phyloP scores from a whole-genome alignment of 1,140 invertebrate genomes.

The Muscidifurax raptorellus region DNA sequence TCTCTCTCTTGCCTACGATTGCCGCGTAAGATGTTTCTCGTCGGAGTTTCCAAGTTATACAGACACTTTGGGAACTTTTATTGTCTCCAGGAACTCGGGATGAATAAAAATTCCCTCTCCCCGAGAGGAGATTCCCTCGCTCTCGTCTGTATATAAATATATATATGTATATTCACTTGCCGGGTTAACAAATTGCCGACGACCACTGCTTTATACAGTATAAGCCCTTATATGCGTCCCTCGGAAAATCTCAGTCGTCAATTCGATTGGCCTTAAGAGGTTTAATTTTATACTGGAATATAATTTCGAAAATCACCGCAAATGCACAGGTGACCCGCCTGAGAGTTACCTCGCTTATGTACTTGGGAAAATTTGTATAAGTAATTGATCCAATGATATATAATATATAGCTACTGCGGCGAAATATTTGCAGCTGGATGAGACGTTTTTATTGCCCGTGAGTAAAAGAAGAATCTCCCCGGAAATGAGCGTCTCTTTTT shows the following conservation, averaged over 20 bases:
- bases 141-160: background rate
- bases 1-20: conserved; percentile 10
- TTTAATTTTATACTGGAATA: background rate
- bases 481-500: background rate
- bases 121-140: background rate
- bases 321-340: too few relatives aligned
- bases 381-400: background rate
- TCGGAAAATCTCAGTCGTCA: background rate
- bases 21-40: conserved; percentile 38
- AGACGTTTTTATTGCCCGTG: background rate
- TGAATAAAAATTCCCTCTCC: conserved; percentile 45
- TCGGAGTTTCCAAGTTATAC: conserved; percentile 43
- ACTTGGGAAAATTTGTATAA: background rate
- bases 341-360: too few relatives aligned
- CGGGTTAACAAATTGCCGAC: conserved; percentile 35
- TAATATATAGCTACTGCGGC: background rate
- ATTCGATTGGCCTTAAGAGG: background rate
- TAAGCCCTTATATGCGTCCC: background rate
- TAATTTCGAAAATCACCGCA: background rate
- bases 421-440: background rate
- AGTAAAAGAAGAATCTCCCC: background rate
- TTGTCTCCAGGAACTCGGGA: conserved; percentile 39
- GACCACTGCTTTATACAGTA: conserved; percentile 33
- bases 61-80: conserved; percentile 49
- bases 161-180: conserved; percentile 1